Percentiles rank a stretch among this genome's conserved stretches.
Conservation (phyloP, 2,888 invertebrate species). For the Pristionchus exspectatus region DNA sequence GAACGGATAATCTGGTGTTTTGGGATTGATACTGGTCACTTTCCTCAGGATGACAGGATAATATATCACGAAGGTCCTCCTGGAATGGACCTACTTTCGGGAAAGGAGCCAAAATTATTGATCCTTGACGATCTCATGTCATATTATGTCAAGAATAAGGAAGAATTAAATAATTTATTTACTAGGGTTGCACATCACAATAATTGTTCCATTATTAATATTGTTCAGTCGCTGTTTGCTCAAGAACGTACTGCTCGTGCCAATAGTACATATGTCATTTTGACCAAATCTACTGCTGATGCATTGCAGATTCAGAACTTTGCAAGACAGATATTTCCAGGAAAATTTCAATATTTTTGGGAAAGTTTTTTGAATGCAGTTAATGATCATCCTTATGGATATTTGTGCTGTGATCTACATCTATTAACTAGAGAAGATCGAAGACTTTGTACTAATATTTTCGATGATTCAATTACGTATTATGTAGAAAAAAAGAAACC, state of each 20-base stretch:
- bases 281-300: too few species aligned
- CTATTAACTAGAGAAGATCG: neutral
- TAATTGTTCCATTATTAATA: neutral
- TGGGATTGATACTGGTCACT: neutral
- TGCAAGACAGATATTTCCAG: too few species aligned
- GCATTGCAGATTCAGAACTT: too few species aligned
- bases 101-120: neutral
- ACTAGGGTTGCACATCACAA: neutral
- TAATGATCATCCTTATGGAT: neutral
- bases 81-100: too few species aligned
- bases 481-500: neutral
- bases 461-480: neutral
- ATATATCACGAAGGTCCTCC: neutral
- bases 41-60: neutral
- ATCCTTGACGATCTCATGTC: slow-evolving; percentile 1
- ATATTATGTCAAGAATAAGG: neutral
- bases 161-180: neutral
- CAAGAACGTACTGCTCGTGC: neutral
- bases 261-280: too few species aligned
- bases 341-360: neutral
- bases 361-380: slow-evolving; percentile 6
- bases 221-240: neutral
- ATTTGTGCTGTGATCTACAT: neutral
- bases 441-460: too few species aligned
- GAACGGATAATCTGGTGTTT: neutral